These are phyloP conservation scores for Dendronephthya gigantea DNA, from an alignment of 64 coral and sea anemone species.

Conservation along the genomic window DNA sequence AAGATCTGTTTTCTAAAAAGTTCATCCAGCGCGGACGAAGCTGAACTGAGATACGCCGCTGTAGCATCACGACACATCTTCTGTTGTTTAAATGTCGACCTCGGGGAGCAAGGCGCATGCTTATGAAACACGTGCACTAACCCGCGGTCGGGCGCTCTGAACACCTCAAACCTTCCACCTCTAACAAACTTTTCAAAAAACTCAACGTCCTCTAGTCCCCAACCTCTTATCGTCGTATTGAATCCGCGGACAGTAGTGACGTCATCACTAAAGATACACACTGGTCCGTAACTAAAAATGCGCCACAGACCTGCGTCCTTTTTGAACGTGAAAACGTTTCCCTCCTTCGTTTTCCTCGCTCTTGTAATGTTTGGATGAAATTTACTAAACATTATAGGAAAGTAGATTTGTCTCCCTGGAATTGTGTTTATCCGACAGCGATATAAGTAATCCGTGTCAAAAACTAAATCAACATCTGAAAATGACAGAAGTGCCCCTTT, in stretches of 20 bases:
- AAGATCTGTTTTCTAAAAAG: neutral
- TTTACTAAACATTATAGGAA: conserved; percentile 14
- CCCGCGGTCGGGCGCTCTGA: neutral
- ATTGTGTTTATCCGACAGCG: neutral
- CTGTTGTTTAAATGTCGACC: neutral
- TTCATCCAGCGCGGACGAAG: neutral
- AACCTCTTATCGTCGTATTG: neutral
- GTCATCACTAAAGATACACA: conserved; percentile 4
- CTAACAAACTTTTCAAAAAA: conserved; percentile 7
- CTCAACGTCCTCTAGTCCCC: conserved; percentile 3
- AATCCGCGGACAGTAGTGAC: neutral
- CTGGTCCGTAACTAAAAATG: neutral
- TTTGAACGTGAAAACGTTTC: neutral
- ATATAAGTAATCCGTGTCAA: neutral
- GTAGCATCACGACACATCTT: neutral
- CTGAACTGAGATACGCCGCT: neutral
- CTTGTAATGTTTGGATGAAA: conserved; percentile 11
- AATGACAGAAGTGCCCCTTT: neutral
- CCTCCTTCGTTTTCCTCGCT: neutral
- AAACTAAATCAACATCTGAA: neutral
- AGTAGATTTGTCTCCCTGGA: neutral
- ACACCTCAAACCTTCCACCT: neutral
- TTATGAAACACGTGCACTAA: conserved; percentile 2
- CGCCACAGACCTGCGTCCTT: neutral
- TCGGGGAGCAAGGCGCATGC: neutral